A percentile compares a stretch with the other conserved stretches of the same genome.
Conservation (phyloP, 2,797 vertebrate species). For the Lithobates pipiens region DNA sequence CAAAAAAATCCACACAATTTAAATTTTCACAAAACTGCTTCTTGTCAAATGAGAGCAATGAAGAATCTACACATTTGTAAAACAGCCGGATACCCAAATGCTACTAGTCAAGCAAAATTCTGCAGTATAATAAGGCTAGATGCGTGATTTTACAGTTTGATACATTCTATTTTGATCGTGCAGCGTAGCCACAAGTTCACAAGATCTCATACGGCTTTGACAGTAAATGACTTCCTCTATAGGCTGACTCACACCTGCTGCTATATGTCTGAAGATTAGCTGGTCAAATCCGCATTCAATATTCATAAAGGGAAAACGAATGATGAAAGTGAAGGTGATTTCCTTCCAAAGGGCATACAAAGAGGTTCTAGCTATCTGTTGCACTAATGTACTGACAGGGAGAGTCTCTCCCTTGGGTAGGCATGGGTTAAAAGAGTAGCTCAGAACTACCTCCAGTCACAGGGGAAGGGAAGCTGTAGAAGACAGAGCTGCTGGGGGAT, state of each 20-base stretch:
- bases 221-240: slow-evolving; percentile 15
- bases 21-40: neutral
- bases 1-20: too few relatives aligned
- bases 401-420: neutral
- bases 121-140: neutral
- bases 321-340: slow-evolving; percentile 5
- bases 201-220: neutral
- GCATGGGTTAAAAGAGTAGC: slow-evolving; percentile 37
- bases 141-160: neutral
- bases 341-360: neutral
- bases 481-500: slow-evolving; percentile 44
- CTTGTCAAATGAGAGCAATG: neutral
- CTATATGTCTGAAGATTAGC: neutral
- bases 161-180: slow-evolving; percentile 24
- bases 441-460: slow-evolving; percentile 27
- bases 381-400: neutral
- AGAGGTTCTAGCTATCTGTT: neutral
- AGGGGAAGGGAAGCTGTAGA: slow-evolving; percentile 24
- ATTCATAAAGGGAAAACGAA: neutral
- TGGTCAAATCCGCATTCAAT: neutral
- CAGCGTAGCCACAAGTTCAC: neutral
- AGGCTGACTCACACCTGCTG: slow-evolving; percentile 24
- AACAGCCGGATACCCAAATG: neutral
- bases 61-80: neutral
- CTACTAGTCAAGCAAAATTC: neutral